These are phyloP conservation scores for Babyrousa celebensis DNA, from an alignment of 2,797 vertebrate genomes.

Conservation along the genomic window DNA sequence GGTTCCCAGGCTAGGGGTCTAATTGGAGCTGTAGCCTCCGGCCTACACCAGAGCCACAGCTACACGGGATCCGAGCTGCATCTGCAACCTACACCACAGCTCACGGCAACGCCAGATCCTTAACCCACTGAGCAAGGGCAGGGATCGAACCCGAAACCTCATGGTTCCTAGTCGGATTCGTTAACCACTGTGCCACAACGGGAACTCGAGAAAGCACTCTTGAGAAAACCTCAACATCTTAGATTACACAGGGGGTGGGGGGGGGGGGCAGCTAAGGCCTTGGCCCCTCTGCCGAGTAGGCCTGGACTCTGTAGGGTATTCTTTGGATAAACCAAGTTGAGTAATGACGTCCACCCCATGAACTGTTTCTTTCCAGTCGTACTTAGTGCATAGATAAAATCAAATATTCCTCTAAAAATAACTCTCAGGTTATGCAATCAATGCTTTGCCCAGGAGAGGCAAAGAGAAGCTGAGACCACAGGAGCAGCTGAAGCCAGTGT, in stretches of 20 bases:
- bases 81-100: too few relatives aligned
- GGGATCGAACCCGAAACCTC: too few relatives aligned
- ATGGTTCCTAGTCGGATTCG: too few relatives aligned
- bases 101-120: too few relatives aligned
- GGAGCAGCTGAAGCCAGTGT: background rate
- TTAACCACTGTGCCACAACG: too few relatives aligned
- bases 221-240: background rate
- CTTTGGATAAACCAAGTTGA: background rate
- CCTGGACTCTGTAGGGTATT: background rate
- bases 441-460: background rate
- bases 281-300: background rate
- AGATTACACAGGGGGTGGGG: background rate
- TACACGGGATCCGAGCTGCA: too few relatives aligned
- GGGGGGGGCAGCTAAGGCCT: background rate
- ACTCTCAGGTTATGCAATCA: slow-evolving; percentile 40
- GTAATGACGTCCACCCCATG: background rate
- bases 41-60: too few relatives aligned
- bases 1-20: too few relatives aligned
- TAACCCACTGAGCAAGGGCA: too few relatives aligned
- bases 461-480: background rate
- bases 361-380: slow-evolving; percentile 24
- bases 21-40: too few relatives aligned
- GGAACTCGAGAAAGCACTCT: background rate
- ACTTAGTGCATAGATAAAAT: background rate
- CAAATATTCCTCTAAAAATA: background rate